A percentile compares a stretch with the other conserved stretches of the same genome.
phyloP scores from a whole-genome alignment of 1,140 invertebrate species.

The Cydia pomonella region DNA sequence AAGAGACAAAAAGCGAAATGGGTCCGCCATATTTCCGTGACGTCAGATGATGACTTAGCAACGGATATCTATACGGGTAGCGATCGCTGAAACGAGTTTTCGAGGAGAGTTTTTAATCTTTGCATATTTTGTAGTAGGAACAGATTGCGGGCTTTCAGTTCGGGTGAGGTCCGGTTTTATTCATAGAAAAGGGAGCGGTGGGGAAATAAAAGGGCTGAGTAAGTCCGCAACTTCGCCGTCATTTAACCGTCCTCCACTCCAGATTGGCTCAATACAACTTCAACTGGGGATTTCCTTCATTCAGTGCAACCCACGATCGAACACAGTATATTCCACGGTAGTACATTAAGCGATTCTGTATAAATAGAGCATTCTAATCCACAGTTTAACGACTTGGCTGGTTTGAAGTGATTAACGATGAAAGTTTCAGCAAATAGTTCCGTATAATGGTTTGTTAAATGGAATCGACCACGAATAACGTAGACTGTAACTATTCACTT shows the following conservation, averaged over 20 bases:
- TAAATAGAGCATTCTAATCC: conserved; percentile 24
- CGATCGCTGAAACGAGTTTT: background rate
- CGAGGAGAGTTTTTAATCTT: conserved; percentile 18
- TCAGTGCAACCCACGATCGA: conserved; percentile 13
- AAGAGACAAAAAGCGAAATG: conserved; percentile 29
- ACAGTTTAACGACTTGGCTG: conserved; percentile 24
- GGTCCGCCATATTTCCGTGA: conserved; percentile 25
- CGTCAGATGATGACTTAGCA: conserved; percentile 29
- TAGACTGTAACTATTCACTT: background rate
- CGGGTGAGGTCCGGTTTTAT: conserved; percentile 18
- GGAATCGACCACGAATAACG: conserved; percentile 14
- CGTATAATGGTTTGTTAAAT: conserved; percentile 20
- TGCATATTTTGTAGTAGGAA: conserved; percentile 10
- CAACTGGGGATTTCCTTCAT: conserved; percentile 15
- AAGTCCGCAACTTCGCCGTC: conserved; percentile 27
- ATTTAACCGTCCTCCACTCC: conserved; percentile 25
- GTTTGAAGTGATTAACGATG: conserved; percentile 25
- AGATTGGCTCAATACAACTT: conserved; percentile 33
- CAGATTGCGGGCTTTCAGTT: conserved; percentile 23
- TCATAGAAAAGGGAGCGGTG: conserved; percentile 23
- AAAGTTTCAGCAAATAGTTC: conserved; percentile 16
- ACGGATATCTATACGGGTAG: conserved; percentile 9
- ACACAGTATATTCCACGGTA: background rate
- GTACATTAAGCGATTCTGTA: background rate
- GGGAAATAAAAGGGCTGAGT: conserved; percentile 28